Percentiles rank a stretch among this genome's conserved stretches.
phyloP scores from a whole-genome alignment of 2,113 vertebrate genomes.

The Emydura subglobosa region DNA sequence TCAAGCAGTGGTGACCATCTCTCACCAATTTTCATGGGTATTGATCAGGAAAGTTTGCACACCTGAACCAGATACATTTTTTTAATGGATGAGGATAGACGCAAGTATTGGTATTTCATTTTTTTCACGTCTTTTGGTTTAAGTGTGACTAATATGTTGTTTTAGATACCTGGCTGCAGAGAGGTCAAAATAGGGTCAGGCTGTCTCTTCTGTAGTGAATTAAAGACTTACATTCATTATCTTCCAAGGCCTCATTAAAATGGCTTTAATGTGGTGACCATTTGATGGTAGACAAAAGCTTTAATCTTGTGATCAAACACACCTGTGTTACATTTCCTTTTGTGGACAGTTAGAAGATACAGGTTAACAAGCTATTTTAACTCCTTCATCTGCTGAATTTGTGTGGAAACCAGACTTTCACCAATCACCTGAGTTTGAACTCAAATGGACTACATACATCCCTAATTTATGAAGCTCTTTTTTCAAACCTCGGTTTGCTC shows the following conservation, averaged over 20 bases:
- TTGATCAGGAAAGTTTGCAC: fast-evolving
- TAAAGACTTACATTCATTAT: conserved; percentile 82
- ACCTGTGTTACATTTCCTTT: conserved; percentile 84
- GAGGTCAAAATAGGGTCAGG: conserved; percentile 75
- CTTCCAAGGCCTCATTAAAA: conserved; percentile 82
- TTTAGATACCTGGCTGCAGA: conserved; percentile 78
- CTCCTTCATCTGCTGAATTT: conserved; percentile 71
- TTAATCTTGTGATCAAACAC: conserved; percentile 84
- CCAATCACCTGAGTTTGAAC: conserved; percentile 70
- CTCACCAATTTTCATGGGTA: not conserved
- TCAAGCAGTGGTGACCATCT: not conserved
- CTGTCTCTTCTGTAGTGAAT: conserved; percentile 77
- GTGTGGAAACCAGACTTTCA: conserved; percentile 70
- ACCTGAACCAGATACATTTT: not conserved
- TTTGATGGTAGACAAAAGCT: conserved; percentile 80
- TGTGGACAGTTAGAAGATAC: conserved; percentile 75
- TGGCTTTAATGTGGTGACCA: conserved; percentile 80
- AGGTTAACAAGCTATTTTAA: conserved; percentile 78
- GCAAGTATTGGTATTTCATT: not conserved
- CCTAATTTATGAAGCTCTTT: conserved; percentile 73
- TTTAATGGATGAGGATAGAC: not conserved
- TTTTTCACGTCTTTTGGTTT: conserved; percentile 11
- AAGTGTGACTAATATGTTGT: conserved; percentile 73
- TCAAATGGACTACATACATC: conserved; percentile 3
- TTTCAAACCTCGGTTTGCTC: conserved; percentile 66